Conservation (phyloP, 2,888 invertebrate genomes). For the Brachynemurus nebulosus region DNA sequence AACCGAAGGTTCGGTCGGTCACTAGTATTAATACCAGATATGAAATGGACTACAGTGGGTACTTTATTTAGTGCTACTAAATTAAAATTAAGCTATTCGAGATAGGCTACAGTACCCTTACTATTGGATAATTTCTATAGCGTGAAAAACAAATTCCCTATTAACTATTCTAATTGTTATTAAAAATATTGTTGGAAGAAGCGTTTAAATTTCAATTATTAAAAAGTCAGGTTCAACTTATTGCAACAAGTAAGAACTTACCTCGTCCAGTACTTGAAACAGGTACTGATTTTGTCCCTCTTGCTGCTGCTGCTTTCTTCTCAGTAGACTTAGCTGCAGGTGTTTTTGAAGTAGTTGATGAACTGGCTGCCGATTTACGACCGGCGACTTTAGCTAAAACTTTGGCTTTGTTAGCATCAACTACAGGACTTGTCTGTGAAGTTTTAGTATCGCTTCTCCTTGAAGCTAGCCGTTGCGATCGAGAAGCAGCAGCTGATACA, state of each 20-base stretch:
- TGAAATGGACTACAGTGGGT: no score
- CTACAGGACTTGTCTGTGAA: conserved; percentile 24
- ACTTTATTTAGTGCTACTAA: no score
- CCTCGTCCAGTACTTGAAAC: conserved; percentile 29
- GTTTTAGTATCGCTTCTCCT: conserved; percentile 16
- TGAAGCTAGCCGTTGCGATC: conserved; percentile 25
- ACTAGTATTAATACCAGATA: no score
- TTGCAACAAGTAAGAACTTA: no score
- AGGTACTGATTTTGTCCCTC: conserved; percentile 31
- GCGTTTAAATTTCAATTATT: not conserved
- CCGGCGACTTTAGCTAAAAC: conserved; percentile 30
- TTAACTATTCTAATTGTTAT: no score
- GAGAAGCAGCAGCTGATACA: conserved; percentile 16
- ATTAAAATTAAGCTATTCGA: no score
- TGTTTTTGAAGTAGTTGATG: conserved; percentile 11
- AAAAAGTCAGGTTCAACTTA: no score
- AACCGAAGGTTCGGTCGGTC: no score
- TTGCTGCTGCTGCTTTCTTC: conserved; percentile 14
- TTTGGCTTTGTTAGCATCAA: conserved; percentile 31
- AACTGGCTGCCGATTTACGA: conserved; percentile 21
- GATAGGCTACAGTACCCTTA: no score
- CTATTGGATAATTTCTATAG: no score
- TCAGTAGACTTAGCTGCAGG: conserved; percentile 11
- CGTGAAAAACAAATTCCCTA: no score
- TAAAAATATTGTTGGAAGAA: no score